Evolutionary conservation across 2,113 vertebrate species (phyloP).

Genomic region (Perca fluviatilis): DNA sequence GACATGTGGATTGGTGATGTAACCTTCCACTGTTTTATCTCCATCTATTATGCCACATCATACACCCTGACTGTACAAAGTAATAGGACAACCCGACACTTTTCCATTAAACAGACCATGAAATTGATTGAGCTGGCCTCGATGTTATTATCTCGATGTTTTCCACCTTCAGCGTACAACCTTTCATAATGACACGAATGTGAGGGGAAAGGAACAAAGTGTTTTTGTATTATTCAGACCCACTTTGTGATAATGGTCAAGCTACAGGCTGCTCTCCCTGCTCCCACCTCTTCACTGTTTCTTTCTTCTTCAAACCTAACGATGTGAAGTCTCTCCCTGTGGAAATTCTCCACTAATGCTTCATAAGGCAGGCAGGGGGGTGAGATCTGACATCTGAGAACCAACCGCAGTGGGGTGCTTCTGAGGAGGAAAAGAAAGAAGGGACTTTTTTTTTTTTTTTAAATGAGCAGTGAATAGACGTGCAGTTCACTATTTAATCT

Average conservation of each 20-base stretch:
- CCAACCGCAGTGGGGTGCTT: background rate
- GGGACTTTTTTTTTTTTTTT: slow-evolving; percentile 2
- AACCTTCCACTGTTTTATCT: slow-evolving; percentile 46
- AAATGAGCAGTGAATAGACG: slow-evolving; percentile 16
- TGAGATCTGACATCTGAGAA: slow-evolving; percentile 56
- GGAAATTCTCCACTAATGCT: slow-evolving; percentile 41
- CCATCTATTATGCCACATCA: slow-evolving; percentile 52
- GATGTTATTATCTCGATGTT: slow-evolving; percentile 45
- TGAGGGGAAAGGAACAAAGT: background rate
- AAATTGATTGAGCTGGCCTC: slow-evolving; percentile 56
- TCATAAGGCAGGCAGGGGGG: slow-evolving; percentile 26
- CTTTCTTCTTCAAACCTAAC: slow-evolving; percentile 36
- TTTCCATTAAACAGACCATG: slow-evolving; percentile 64
- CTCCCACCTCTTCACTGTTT: slow-evolving; percentile 8
- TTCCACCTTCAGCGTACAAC: slow-evolving; percentile 40
- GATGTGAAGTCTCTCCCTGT: slow-evolving; percentile 36
- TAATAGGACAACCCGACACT: slow-evolving; percentile 59
- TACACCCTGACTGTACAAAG: slow-evolving; percentile 50
- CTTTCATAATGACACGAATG: slow-evolving; percentile 43
- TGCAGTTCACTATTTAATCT: slow-evolving; percentile 36
- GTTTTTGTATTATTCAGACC: slow-evolving; percentile 38
- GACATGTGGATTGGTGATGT: slow-evolving; percentile 9
- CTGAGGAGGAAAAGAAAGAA: slow-evolving; percentile 15
- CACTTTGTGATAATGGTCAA: slow-evolving; percentile 21
- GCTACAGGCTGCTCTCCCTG: background rate